A percentile compares a stretch with the other conserved stretches of the same genome.
phyloP scores from a whole-genome alignment of 2,888 invertebrate genomes.

The Lycophotia porphyrea region DNA sequence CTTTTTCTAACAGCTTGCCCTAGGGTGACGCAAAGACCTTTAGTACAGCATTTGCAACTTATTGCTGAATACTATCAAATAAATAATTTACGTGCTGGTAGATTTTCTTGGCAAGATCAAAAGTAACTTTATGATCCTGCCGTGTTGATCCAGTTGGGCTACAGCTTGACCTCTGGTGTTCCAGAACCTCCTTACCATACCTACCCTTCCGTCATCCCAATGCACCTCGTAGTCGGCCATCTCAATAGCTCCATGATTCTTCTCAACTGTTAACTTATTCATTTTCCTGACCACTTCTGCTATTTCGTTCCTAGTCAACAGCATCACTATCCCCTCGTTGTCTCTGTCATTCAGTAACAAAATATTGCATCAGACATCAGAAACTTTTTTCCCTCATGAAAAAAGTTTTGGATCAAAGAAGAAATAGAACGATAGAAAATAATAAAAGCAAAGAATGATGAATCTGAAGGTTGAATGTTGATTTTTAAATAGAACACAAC shows the following conservation, averaged over 20 bases:
- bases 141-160: background rate
- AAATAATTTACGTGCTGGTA: background rate
- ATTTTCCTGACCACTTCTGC: slow-evolving; percentile 63
- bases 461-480: background rate
- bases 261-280: slow-evolving; percentile 67
- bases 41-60: background rate
- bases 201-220: slow-evolving; percentile 67
- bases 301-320: slow-evolving; percentile 60
- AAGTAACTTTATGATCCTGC: too few species aligned
- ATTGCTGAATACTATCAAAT: background rate
- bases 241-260: slow-evolving; percentile 63
- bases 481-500: background rate
- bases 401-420: background rate
- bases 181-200: background rate
- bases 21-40: too few species aligned
- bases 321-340: slow-evolving; percentile 71
- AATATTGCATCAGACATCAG: slow-evolving; percentile 6
- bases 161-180: background rate
- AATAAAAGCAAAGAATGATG: background rate
- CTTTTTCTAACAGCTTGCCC: background rate
- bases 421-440: background rate
- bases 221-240: slow-evolving; percentile 65
- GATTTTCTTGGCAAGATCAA: background rate
- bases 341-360: slow-evolving; percentile 61
- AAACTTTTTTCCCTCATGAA: too few species aligned